Base-by-base conservation (phyloP, 2,113 vertebrate genomes). In the Myocastor coypus region DNA sequence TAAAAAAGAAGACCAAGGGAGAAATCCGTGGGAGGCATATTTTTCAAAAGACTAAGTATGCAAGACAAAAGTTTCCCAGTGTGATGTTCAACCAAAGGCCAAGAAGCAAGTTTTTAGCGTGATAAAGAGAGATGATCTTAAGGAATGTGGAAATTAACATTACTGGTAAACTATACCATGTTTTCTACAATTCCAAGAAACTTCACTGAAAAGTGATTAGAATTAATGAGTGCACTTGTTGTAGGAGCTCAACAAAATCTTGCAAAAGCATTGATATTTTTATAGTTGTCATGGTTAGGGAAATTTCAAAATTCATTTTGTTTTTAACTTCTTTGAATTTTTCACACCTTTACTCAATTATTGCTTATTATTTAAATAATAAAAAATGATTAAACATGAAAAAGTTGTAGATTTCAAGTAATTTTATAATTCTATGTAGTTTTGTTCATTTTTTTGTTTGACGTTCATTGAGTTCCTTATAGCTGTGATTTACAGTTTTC, bases 101-200 rank as follows among this genome's bases (percentile, higher is more conserved):
- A 50, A 50, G 12, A 85, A 94, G 66, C 81, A 68, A 50, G 46
- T 84, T 66, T 52, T 78, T 78, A 77, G 59, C 0, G 77, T 83
- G 34, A 16, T 78, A 90, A n/a, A n/a, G n/a, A 89, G 77, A 78
- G 26, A 50, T 4, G 19, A 80, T 80, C 55, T 91, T 85, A 86
- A 81, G 50, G 68, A 66, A 66, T 20, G 8, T 91, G 61, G 34
- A 91, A 81, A 91, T 80, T 80, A 68, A 5, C 52, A 52, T 42
- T 73, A 77, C 42, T 94, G 64, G 28, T 37, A 42, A 73, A 86
- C 50, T 68, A 61, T 20, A 42, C n/a, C 84, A 46, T 83, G 71
- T 63, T 87, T 87, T 73, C 64, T 42, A 81, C 91, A 63, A 22
- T n/a, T 95, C 20, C 30, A 90, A 89, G 37, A 57, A 78, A 57